Evolutionary conservation across 2,888 invertebrate species (phyloP).

Genomic region (Dolichopus griseipennis): DNA sequence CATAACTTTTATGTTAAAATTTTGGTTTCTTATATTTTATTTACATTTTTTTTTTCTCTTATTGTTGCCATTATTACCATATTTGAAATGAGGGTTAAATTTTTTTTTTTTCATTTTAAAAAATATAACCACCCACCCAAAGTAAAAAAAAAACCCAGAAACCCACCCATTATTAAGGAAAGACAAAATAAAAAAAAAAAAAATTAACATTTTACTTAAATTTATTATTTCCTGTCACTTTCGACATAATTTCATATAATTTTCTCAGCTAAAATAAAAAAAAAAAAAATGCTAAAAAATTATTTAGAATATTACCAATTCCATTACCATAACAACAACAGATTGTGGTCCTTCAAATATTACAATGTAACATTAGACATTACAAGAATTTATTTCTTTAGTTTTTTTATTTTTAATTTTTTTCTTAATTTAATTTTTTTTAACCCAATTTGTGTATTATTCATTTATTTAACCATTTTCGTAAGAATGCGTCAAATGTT

Average conservation of each 20-base stretch:
- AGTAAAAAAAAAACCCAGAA: no score
- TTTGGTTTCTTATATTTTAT: neutral
- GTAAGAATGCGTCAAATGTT: no score
- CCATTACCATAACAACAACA: neutral
- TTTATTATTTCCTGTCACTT: slow-evolving; percentile 6
- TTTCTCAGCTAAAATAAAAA: neutral
- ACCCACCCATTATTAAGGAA: no score
- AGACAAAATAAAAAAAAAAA: neutral
- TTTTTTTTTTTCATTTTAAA: no score
- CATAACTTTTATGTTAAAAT: slow-evolving; percentile 1
- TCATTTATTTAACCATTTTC: no score
- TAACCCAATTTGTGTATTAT: no score
- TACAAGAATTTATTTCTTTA: neutral
- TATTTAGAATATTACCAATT: neutral
- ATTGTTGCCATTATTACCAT: no score
- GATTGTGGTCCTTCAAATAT: neutral
- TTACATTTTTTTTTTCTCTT: no score
- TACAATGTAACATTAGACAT: neutral
- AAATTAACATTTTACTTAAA: slow-evolving; percentile 6
- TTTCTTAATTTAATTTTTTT: neutral
- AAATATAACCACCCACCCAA: no score
- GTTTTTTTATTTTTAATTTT: neutral
- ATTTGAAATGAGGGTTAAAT: no score
- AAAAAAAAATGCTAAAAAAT: neutral
- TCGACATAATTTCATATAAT: neutral